These are phyloP conservation scores for Solenopsis fugax DNA, from an alignment of 1,140 invertebrate species.

Conservation along the genomic window DNA sequence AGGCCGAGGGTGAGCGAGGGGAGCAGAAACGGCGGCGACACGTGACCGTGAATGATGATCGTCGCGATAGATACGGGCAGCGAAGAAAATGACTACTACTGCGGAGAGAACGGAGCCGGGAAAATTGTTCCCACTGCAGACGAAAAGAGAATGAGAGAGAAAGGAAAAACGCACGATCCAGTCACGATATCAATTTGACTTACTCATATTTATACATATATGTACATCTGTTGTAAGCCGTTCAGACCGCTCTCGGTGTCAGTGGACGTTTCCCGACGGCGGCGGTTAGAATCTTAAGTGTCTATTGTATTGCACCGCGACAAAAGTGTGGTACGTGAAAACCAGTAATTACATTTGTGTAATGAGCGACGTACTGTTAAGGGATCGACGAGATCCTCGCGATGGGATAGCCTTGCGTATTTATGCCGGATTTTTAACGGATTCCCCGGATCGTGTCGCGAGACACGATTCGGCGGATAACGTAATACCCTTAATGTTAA, in stretches of 20 bases:
- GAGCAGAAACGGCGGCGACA: constrained; percentile 2
- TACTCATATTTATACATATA: constrained; percentile 60
- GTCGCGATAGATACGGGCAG: background rate
- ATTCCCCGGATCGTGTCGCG: constrained; percentile 13
- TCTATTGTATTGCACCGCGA: constrained; percentile 81
- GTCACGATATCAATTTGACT: constrained; percentile 59
- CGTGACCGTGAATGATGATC: constrained; percentile 52
- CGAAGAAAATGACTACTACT: constrained; percentile 12
- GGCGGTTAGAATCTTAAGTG: constrained; percentile 64
- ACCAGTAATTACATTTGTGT: constrained; percentile 86
- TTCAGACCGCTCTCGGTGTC: constrained; percentile 36
- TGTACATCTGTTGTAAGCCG: constrained; percentile 49
- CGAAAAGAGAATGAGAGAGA: background rate
- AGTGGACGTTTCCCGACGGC: constrained; percentile 58
- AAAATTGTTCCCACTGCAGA: background rate
- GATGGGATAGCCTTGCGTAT: constrained; percentile 49
- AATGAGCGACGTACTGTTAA: constrained; percentile 76
- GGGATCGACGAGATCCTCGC: constrained; percentile 67
- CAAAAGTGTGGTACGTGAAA: constrained; percentile 84
- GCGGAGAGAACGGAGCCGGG: constrained; percentile 19
- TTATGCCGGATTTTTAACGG: constrained; percentile 13
- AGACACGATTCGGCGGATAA: constrained; percentile 53
- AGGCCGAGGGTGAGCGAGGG: constrained; percentile 51
- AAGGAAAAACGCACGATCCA: constrained; percentile 3
- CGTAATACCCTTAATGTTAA: constrained; percentile 45